Evolutionary conservation across 35 echinoderm and acorn worm genomes (phyloP).

Genomic region (Holothuria glaberrima): DNA sequence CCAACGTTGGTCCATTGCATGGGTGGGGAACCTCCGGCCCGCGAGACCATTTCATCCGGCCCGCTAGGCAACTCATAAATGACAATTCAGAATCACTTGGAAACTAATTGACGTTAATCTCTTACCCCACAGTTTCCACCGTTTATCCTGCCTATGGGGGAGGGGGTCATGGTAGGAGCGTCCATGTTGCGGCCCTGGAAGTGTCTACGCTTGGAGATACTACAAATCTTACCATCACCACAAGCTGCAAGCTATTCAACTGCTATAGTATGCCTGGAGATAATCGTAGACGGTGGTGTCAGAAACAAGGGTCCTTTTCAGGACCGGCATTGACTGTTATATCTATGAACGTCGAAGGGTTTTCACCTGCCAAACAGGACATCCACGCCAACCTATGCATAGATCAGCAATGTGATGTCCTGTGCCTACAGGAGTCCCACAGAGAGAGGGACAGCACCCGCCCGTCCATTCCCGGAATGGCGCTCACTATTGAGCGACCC

Average conservation of each 20-base stretch:
- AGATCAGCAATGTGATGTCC: conserved; percentile 45
- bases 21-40: no score
- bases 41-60: no score
- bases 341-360: conserved; percentile 56
- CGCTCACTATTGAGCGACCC: conserved; percentile 37
- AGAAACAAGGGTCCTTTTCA: conserved; percentile 58
- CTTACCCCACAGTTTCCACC: no score
- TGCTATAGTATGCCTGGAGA: not conserved
- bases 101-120: no score
- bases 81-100: no score
- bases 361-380: conserved; percentile 53
- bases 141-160: no score
- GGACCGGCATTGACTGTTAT: conserved; percentile 61
- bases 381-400: conserved; percentile 24
- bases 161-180: no score
- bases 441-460: conserved; percentile 59
- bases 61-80: no score
- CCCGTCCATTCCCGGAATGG: conserved; percentile 63
- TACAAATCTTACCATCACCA: no score
- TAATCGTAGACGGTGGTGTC: not conserved
- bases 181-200: no score
- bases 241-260: not conserved
- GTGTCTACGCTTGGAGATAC: no score
- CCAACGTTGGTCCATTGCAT: no score
- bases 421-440: conserved; percentile 68